These are phyloP conservation scores for Telmatherina bonti DNA, from an alignment of 2,797 vertebrate species.

Conservation along the genomic window DNA sequence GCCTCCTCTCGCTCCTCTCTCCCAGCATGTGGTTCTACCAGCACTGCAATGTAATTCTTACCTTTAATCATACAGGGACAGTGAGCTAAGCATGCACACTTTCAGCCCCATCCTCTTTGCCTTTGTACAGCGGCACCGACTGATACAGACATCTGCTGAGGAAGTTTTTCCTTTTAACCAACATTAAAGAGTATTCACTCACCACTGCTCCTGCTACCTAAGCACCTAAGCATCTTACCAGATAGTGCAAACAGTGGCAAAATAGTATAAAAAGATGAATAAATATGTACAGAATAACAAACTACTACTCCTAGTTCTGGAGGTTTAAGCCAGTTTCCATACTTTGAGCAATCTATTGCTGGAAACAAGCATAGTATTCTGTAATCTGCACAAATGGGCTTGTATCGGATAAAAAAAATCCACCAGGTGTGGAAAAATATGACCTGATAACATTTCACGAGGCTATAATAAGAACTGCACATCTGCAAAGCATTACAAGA, in stretches of 20 bases:
- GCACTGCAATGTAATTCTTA: conserved; percentile 56
- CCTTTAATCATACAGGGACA: conserved; percentile 67
- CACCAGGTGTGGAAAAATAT: neutral
- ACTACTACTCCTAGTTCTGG: neutral
- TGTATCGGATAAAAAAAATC: conserved; percentile 11
- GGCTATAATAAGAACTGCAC: neutral
- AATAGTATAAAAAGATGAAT: conserved; percentile 7
- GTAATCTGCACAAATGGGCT: conserved; percentile 15
- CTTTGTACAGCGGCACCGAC: conserved; percentile 34
- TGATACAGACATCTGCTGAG: conserved; percentile 38
- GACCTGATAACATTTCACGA: neutral
- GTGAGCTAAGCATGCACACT: conserved; percentile 52
- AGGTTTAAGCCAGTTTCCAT: neutral
- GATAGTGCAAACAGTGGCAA: conserved; percentile 15
- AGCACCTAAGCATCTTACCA: conserved; percentile 14
- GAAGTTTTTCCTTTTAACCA: conserved; percentile 22
- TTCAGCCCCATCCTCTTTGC: conserved; percentile 37
- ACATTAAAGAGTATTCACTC: conserved; percentile 28
- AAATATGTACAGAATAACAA: conserved; percentile 18
- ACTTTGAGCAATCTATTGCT: conserved; percentile 11
- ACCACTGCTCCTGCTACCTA: conserved; percentile 15
- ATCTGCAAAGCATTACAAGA: neutral
- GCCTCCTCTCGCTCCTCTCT: conserved; percentile 44
- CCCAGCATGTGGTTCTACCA: conserved; percentile 53
- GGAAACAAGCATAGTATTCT: conserved; percentile 12